Base-by-base conservation (phyloP, 2,888 invertebrate genomes). In the Clusia tigrina region DNA sequence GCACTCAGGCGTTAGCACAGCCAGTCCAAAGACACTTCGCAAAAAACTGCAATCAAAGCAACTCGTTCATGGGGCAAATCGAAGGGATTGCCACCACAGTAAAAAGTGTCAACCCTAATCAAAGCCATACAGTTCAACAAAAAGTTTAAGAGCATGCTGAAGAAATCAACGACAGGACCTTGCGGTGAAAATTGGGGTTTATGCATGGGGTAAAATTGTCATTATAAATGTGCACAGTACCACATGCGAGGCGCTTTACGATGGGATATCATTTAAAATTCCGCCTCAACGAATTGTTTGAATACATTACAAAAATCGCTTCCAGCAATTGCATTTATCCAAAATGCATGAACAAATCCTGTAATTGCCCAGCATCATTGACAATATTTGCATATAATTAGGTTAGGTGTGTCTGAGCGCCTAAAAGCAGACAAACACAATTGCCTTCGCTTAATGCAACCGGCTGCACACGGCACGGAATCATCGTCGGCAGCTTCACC, bases 351-450 rank as follows among this genome's bases (percentile, higher is more conserved):
- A 61, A 38, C 53, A 53, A 60, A 60, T 53, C 42, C 62, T 68
- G 72, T 79, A 77, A 79, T 77, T 77, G 77, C 71, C 70, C 77
- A 71, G 72, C 74, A 77, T 69, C 69, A 64, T 60, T 48, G 55
- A 25, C 61, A 42, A 46, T 76, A 71, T 78, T 79, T 78, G 75
- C 78, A 68, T 74, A 69, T 74, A 76, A 79, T 78, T 79, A 76
- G 74, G 68, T 69, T 53, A 69, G 67, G 67, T 68, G 67, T 69
- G 55, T 54, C 54, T 64, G 62, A 54, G 68, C 67, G 71, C 72
- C 71, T 73, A 74, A 73, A 74, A 74, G 77, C 65, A 69, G 69
- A 63, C 67, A 70, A 72, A 69, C 68, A 69, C 42, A 15, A 15
- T 42, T 42, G n/a, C 42, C 42, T 6, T 6, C 3, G 42, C 42